Evolutionary conservation across 2,797 vertebrate species (phyloP).

Genomic region (Remorina albescens): DNA sequence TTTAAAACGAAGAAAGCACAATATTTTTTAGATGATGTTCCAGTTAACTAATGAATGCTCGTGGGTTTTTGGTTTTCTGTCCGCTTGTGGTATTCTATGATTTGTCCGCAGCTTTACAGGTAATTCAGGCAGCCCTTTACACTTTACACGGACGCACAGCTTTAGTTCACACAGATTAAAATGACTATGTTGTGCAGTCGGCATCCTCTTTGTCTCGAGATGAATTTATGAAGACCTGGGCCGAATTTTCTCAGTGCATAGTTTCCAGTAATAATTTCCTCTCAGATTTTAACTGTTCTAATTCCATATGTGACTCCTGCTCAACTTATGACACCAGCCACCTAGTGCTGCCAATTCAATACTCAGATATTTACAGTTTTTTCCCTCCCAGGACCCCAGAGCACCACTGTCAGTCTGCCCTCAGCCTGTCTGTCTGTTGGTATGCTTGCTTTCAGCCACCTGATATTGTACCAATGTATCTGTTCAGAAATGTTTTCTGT

Average conservation of each 20-base stretch:
- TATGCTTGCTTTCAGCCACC: constrained; percentile 55
- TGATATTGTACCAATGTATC: constrained; percentile 70
- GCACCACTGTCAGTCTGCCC: constrained; percentile 61
- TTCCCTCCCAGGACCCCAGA: constrained; percentile 59
- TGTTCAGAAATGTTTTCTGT: constrained; percentile 73
- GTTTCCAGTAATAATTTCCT: too few relatives aligned
- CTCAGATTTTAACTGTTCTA: too few relatives aligned
- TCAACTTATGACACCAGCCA: background rate
- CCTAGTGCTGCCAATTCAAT: constrained; percentile 3
- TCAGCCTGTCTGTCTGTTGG: constrained; percentile 44
- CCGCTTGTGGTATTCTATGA: background rate
- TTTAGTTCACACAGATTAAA: background rate
- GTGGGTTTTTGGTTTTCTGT: background rate
- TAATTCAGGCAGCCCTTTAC: background rate
- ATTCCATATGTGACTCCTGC: background rate
- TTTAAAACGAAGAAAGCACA: constrained; percentile 31
- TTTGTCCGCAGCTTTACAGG: background rate
- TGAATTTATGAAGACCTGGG: background rate
- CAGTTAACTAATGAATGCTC: background rate
- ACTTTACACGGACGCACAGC: background rate
- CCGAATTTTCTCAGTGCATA: background rate
- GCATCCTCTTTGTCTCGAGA: background rate
- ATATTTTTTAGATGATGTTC: constrained; percentile 11
- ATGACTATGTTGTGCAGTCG: background rate
- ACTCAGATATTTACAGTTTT: constrained; percentile 22